A percentile compares a stretch with the other conserved stretches of the same genome.
phyloP scores from a whole-genome alignment of 1,140 invertebrate genomes.

The Pogonomyrmex californicus region DNA sequence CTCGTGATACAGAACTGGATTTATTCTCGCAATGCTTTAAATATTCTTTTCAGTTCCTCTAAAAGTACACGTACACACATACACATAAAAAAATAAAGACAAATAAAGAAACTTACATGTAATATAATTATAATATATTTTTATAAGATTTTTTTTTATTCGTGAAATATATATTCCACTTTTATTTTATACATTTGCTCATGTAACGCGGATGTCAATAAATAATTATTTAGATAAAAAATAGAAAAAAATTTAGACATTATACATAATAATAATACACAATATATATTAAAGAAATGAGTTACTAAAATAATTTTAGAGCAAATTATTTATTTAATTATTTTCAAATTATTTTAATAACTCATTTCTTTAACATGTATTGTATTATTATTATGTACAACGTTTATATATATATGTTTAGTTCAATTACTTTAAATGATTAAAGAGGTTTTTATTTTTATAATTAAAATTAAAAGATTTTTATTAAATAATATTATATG shows the following conservation, averaged over 20 bases:
- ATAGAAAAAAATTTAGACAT: neutral
- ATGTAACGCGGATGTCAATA: no score
- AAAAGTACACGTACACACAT: neutral
- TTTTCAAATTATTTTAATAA: slow-evolving; percentile 2
- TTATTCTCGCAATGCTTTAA: slow-evolving; percentile 34
- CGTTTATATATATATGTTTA: neutral
- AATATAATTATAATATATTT: neutral
- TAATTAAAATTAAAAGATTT: neutral
- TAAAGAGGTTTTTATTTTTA: neutral
- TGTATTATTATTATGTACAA: neutral
- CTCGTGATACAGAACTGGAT: slow-evolving; percentile 42
- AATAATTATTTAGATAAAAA: no score
- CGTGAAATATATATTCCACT: no score
- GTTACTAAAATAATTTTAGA: neutral
- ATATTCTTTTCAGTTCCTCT: slow-evolving; percentile 21
- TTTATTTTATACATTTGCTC: neutral
- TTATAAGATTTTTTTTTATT: neutral
- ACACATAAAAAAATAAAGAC: neutral
- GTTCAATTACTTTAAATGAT: neutral
- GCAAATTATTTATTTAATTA: neutral
- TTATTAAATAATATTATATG: neutral
- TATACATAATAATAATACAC: neutral
- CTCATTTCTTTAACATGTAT: neutral
- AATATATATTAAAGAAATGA: neutral
- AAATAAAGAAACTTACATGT: neutral